A percentile compares a stretch with the other conserved stretches of the same genome.
Evolutionary conservation across 2,797 vertebrate species (phyloP).

Genomic region (Poeciliopsis turneri): DNA sequence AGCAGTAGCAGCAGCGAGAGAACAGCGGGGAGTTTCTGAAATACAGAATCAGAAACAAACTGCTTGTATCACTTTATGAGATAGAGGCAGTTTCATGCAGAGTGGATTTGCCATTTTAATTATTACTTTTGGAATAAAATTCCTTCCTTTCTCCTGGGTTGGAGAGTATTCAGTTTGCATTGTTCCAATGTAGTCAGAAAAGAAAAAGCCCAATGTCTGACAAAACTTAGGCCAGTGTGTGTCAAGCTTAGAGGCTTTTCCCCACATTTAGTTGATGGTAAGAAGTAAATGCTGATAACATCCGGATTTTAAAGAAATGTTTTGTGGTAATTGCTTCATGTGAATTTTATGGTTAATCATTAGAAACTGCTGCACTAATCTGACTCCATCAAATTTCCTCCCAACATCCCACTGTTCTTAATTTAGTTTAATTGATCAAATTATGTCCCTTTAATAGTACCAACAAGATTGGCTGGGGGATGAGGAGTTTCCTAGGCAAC

Average conservation of each 20-base stretch:
- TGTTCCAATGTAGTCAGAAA: too few species aligned
- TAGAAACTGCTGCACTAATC: slow-evolving; percentile 21
- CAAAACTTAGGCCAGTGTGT: too few species aligned
- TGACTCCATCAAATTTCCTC: slow-evolving; percentile 14
- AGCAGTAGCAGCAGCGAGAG: background rate
- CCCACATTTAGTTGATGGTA: too few species aligned
- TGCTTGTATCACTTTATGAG: background rate
- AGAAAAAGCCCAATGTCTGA: too few species aligned
- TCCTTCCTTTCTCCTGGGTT: too few species aligned
- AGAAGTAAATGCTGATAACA: background rate
- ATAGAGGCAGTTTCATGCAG: background rate
- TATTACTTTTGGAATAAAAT: background rate
- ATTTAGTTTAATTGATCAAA: background rate
- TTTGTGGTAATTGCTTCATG: background rate
- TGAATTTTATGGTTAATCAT: background rate
- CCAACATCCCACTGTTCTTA: background rate
- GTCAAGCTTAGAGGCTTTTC: too few species aligned
- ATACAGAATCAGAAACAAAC: background rate
- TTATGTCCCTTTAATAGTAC: background rate
- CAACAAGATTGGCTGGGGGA: background rate
- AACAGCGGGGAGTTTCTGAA: background rate
- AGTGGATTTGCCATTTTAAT: background rate
- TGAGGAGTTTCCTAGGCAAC: background rate
- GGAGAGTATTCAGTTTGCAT: too few species aligned
- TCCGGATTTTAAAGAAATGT: background rate